Conservation (phyloP, 2,888 invertebrate species). For the Dioctria linearis region DNA sequence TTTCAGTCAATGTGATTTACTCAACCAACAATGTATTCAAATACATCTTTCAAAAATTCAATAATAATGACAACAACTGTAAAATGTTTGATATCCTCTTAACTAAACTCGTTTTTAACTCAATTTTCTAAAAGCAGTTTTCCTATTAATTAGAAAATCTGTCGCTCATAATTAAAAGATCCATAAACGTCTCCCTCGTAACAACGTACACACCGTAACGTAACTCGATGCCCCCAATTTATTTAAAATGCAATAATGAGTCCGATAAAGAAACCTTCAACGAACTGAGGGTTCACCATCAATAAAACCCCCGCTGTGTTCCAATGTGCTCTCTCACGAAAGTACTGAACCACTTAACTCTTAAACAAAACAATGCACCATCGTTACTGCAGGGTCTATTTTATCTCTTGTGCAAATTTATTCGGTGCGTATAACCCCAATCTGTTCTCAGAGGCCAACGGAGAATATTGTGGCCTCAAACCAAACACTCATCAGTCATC, state of each 20-base stretch:
- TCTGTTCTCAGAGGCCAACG: slow-evolving; percentile 32
- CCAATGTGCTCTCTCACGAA: background rate
- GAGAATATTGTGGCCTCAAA: background rate
- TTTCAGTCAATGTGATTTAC: too few species aligned
- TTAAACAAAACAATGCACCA: slow-evolving; percentile 41
- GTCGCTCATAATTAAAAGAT: slow-evolving; percentile 26
- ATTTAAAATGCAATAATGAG: slow-evolving; percentile 47
- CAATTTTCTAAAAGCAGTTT: background rate
- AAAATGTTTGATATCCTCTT: too few species aligned
- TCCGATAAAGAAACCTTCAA: slow-evolving; percentile 38
- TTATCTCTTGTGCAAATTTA: slow-evolving; percentile 40
- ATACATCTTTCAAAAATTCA: too few species aligned
- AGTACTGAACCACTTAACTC: slow-evolving; percentile 43
- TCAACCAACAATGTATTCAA: too few species aligned
- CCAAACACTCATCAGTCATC: slow-evolving; percentile 49
- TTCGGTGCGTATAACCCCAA: slow-evolving; percentile 16
- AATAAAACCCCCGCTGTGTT: background rate
- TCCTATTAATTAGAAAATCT: slow-evolving; percentile 5
- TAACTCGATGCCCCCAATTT: slow-evolving; percentile 43
- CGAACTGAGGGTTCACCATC: background rate
- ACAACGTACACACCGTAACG: background rate
- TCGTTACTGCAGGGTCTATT: background rate
- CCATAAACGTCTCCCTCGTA: background rate
- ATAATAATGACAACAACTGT: too few species aligned
- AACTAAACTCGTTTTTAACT: background rate